Evolutionary conservation across 2,888 invertebrate genomes (phyloP).

Genomic region (Hydriomena furcata): DNA sequence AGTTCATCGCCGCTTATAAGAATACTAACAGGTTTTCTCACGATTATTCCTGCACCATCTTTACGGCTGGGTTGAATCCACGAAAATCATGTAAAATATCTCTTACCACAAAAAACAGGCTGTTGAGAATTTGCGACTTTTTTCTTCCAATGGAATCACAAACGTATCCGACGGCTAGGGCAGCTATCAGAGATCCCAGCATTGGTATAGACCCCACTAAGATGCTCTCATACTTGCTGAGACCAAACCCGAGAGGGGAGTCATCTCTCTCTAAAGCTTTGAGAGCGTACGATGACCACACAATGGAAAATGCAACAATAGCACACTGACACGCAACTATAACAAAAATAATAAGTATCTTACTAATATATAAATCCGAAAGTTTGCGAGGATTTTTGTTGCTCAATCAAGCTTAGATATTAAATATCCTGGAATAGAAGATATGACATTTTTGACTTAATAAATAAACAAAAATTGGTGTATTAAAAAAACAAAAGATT

Average conservation of each 20-base stretch:
- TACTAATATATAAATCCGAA: too few relatives aligned
- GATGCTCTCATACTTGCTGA: slow-evolving; percentile 38
- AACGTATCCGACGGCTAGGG: slow-evolving; percentile 36
- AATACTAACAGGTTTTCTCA: too few relatives aligned
- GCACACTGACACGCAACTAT: slow-evolving; percentile 39
- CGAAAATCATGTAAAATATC: background rate
- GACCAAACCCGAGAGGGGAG: slow-evolving; percentile 42
- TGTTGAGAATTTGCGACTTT: slow-evolving; percentile 37
- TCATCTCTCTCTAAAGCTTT: slow-evolving; percentile 34
- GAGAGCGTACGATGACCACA: slow-evolving; percentile 51
- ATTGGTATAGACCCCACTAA: slow-evolving; percentile 46
- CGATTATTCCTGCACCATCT: too few relatives aligned
- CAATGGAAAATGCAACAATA: slow-evolving; percentile 31
- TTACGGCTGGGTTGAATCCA: too few relatives aligned
- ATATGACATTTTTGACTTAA: too few relatives aligned
- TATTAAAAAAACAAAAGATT: too few relatives aligned
- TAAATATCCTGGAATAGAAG: too few relatives aligned
- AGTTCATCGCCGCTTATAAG: too few relatives aligned
- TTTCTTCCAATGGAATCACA: slow-evolving; percentile 47
- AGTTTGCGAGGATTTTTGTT: background rate
- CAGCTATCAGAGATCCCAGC: slow-evolving; percentile 41
- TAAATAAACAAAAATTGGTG: too few relatives aligned
- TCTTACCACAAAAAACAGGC: slow-evolving; percentile 42
- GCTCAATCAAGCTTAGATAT: too few relatives aligned
- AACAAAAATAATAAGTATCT: too few relatives aligned